Percentiles rank a stretch among this genome's conserved stretches.
Conservation (phyloP, 2,113 vertebrate species). For the Pedetes capensis region DNA sequence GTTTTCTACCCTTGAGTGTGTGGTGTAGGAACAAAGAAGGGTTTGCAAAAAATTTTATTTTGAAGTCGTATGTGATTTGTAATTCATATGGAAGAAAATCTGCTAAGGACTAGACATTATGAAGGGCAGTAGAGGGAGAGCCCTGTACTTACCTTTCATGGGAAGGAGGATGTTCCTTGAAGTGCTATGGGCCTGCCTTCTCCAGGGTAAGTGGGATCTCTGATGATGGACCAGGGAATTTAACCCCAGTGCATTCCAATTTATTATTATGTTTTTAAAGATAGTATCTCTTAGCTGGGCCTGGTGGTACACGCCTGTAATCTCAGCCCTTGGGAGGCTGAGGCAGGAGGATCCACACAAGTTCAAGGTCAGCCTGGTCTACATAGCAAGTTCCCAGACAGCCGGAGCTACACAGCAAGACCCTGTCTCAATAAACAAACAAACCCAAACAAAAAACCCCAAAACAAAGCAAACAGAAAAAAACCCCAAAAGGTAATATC, state of each 20-base stretch:
- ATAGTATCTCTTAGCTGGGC: background rate
- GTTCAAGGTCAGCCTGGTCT: too few species aligned
- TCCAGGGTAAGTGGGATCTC: background rate
- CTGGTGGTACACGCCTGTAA: too few species aligned
- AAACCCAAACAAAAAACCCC: too few species aligned
- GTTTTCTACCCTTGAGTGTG: background rate
- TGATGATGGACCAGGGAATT: background rate
- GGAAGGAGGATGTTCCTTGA: background rate
- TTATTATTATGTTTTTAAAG: background rate
- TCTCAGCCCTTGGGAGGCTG: too few species aligned
- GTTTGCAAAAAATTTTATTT: background rate
- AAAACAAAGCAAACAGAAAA: too few species aligned
- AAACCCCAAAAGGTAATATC: too few species aligned
- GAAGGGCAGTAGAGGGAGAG: background rate
- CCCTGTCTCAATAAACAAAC: too few species aligned
- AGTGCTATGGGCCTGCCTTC: background rate
- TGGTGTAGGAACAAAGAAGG: background rate
- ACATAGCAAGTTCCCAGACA: too few species aligned
- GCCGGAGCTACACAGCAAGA: too few species aligned
- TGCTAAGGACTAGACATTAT: background rate
- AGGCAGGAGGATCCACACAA: too few species aligned
- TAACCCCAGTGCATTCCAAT: background rate
- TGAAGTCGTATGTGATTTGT: background rate
- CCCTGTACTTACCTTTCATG: background rate
- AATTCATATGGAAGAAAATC: background rate